Conservation (phyloP, 2,888 invertebrate species). For the Yponomeuta sedellus region DNA sequence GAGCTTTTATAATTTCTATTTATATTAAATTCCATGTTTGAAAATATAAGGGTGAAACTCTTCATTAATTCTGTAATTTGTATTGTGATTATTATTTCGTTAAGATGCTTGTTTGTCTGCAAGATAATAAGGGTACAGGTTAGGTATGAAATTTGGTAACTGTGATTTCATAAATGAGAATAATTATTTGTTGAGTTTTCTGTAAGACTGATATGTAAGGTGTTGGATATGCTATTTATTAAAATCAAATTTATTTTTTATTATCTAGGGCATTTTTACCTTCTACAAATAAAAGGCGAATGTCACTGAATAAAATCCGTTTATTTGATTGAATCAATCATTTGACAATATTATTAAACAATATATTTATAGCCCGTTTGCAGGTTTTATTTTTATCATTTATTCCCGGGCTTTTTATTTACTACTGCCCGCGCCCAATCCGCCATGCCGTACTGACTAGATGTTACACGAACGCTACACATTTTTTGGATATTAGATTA, state of each 20-base stretch:
- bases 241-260: not conserved
- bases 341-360: conserved; percentile 5
- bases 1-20: too few species aligned
- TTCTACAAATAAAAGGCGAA: conserved; percentile 24
- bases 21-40: too few species aligned
- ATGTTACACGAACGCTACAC: not conserved
- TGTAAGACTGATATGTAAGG: not conserved
- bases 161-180: too few species aligned
- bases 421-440: conserved; percentile 23
- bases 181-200: too few species aligned
- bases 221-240: conserved; percentile 7
- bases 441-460: conserved; percentile 15
- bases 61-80: too few species aligned
- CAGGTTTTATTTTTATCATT: not conserved
- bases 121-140: too few species aligned
- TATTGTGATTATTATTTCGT: too few species aligned
- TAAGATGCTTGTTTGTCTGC: too few species aligned
- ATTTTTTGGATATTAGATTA: not conserved
- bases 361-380: conserved; percentile 9
- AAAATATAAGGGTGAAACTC: too few species aligned
- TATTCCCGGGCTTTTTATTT: conserved; percentile 13
- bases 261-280: not conserved
- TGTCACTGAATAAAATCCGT: conserved; percentile 33
- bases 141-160: too few species aligned
- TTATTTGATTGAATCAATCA: conserved; percentile 47